These are phyloP conservation scores for Taxidea taxus DNA, from an alignment of 2,113 vertebrate genomes.

Conservation along the genomic window DNA sequence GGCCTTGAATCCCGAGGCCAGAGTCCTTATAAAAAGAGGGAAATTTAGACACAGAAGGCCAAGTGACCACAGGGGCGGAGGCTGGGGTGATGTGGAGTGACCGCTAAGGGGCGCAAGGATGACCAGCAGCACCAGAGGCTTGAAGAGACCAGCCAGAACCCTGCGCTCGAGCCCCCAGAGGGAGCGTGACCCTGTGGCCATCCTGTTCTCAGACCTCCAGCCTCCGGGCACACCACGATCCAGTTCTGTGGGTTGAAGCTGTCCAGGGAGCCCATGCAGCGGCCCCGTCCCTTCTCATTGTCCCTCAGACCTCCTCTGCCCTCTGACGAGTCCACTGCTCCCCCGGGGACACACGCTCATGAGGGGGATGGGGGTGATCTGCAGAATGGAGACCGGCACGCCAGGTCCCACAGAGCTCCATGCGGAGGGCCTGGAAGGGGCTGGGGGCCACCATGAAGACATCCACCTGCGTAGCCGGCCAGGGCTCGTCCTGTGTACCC, in stretches of 20 bases:
- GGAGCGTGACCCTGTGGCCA: too few relatives aligned
- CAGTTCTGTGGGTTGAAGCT: background rate
- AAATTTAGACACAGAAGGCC: background rate
- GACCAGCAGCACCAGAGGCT: background rate
- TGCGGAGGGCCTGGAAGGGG: background rate
- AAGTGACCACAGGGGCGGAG: rapidly evolving
- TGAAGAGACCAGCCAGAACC: background rate
- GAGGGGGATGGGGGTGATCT: background rate
- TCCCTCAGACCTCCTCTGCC: background rate
- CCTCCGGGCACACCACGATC: background rate
- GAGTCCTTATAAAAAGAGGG: background rate
- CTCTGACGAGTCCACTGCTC: background rate
- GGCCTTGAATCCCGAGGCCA: background rate
- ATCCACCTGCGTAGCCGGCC: background rate
- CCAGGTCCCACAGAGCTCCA: rapidly evolving
- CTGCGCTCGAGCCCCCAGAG: background rate
- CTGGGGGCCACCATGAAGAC: rapidly evolving
- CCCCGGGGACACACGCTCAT: background rate
- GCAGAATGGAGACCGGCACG: background rate
- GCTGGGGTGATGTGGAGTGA: background rate
- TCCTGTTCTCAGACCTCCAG: background rate
- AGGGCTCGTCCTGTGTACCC: rapidly evolving
- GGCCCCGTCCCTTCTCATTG: too few relatives aligned
- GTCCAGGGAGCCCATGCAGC: background rate
- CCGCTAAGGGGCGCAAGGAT: background rate